Evolutionary conservation across 2,797 vertebrate genomes (phyloP).

Genomic region (Labeo calbasu): DNA sequence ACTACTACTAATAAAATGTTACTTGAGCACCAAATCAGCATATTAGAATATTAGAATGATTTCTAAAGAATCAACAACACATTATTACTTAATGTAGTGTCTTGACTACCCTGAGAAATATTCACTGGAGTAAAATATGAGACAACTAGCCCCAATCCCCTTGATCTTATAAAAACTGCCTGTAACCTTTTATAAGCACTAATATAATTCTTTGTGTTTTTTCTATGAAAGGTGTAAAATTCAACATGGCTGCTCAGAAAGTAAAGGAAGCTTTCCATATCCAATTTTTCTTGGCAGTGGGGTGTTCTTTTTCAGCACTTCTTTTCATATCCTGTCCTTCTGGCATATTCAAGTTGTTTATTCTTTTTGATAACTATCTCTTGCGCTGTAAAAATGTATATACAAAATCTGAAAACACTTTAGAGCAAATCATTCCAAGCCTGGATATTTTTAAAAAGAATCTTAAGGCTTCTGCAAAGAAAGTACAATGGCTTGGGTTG

Average conservation of each 20-base stretch:
- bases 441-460: slow-evolving; percentile 68
- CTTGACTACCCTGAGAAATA: not conserved
- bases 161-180: not conserved
- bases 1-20: no score
- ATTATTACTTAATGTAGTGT: not conserved
- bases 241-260: slow-evolving; percentile 71
- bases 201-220: slow-evolving; percentile 66
- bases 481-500: slow-evolving; percentile 77
- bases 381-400: slow-evolving; percentile 50
- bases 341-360: slow-evolving; percentile 79
- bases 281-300: slow-evolving; percentile 75
- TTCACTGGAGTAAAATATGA: not conserved
- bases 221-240: slow-evolving; percentile 68
- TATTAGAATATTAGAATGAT: no score
- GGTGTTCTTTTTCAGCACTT: slow-evolving; percentile 70
- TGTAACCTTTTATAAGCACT: not conserved
- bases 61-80: no score
- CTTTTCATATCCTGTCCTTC: slow-evolving; percentile 74
- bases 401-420: slow-evolving; percentile 77
- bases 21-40: not conserved
- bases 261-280: slow-evolving; percentile 75
- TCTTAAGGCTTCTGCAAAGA: slow-evolving; percentile 74
- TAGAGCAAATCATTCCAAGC: slow-evolving; percentile 76
- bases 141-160: not conserved
- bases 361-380: slow-evolving; percentile 79